Percentiles rank a stretch among this genome's conserved stretches.
Conservation (phyloP, 2,888 invertebrate species). For the Ecdyonurus torrentis region DNA sequence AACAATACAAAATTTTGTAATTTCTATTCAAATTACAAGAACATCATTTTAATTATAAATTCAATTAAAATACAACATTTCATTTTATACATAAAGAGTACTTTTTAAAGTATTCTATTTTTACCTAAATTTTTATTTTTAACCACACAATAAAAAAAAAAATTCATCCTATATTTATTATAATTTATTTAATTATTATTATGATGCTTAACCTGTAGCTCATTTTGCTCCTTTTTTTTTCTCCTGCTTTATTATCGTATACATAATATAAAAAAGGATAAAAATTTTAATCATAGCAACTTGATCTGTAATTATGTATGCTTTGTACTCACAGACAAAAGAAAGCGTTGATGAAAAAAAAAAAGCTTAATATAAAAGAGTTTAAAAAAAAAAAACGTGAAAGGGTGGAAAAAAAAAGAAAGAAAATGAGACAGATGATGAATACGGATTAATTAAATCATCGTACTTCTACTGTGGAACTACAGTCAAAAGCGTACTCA, state of each 20-base stretch:
- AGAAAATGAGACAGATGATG: not conserved
- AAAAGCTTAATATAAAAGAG: too few species aligned
- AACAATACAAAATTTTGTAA: too few species aligned
- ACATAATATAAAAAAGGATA: not conserved
- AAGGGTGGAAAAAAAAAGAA: not conserved
- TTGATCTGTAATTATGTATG: not conserved
- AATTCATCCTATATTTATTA: too few species aligned
- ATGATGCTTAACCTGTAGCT: not conserved
- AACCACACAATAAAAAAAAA: too few species aligned
- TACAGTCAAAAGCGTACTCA: too few species aligned
- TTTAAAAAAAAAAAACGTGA: not conserved
- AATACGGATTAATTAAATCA: not conserved
- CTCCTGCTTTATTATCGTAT: not conserved
- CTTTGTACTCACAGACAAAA: not conserved
- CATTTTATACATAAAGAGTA: too few species aligned
- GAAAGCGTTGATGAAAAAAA: not conserved
- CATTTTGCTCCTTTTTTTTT: not conserved
- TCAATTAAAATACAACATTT: too few species aligned
- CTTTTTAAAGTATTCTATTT: too few species aligned
- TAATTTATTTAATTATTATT: too few species aligned
- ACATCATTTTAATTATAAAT: too few species aligned
- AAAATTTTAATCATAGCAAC: not conserved
- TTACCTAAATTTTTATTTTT: too few species aligned
- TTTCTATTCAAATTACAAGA: too few species aligned
- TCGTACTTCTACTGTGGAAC: not conserved